Conservation (phyloP, 2,113 vertebrate species). For the Neoarius graeffei region DNA sequence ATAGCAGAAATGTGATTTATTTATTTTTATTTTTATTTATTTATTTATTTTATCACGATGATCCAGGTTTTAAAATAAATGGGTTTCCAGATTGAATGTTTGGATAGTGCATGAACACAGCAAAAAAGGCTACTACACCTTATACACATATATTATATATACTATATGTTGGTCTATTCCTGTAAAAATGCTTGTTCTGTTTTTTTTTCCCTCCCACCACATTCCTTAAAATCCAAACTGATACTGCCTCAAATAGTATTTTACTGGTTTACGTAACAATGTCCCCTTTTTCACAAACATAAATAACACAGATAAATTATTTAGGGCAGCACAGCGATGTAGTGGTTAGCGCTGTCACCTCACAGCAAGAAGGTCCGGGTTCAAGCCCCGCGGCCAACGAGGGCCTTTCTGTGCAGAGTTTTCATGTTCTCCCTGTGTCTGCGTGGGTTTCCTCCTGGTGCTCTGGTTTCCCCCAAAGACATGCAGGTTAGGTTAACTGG, state of each 20-base stretch:
- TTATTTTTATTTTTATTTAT: too few species aligned
- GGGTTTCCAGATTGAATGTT: slow-evolving; percentile 1
- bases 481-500: too few species aligned
- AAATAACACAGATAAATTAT: background rate
- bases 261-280: background rate
- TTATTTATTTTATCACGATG: background rate
- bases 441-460: too few species aligned
- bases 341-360: too few species aligned
- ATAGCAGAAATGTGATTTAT: background rate
- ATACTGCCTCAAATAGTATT: background rate
- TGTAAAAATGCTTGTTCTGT: background rate
- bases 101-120: slow-evolving; percentile 6
- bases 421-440: too few species aligned
- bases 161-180: background rate
- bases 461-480: too few species aligned
- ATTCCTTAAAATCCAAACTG: background rate
- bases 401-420: too few species aligned
- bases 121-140: background rate
- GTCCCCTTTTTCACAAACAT: background rate
- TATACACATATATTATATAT: background rate
- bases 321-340: too few species aligned
- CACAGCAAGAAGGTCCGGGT: too few species aligned
- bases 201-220: background rate
- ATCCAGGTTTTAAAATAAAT: slow-evolving; percentile 15
- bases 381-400: too few species aligned